A percentile compares a stretch with the other conserved stretches of the same genome.
These are phyloP conservation scores for Poeciliopsis paucimaculata DNA, from an alignment of 2,797 vertebrate genomes.

Conservation along the genomic window DNA sequence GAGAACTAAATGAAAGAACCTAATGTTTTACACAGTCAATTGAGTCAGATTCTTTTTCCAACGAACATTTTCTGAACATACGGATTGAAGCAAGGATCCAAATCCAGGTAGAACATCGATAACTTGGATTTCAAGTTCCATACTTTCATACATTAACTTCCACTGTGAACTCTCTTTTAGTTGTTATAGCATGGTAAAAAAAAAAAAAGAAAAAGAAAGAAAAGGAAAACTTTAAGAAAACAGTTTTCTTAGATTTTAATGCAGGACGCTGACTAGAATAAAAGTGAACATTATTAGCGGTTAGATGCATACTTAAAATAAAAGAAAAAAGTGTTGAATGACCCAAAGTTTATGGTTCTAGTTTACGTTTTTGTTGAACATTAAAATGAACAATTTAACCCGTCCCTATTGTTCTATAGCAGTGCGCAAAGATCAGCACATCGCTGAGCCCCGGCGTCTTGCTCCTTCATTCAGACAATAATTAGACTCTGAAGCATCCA, in stretches of 20 bases:
- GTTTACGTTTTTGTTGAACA: slow-evolving; percentile 15
- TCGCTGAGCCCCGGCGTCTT: slow-evolving; percentile 36
- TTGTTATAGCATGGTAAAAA: background rate
- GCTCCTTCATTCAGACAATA: slow-evolving; percentile 44
- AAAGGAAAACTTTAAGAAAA: too few relatives aligned
- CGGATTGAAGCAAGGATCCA: background rate
- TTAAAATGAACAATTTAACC: slow-evolving; percentile 17
- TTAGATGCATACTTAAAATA: slow-evolving; percentile 47
- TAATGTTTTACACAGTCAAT: background rate
- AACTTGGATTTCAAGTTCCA: background rate
- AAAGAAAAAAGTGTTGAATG: slow-evolving; percentile 41
- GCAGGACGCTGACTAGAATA: slow-evolving; percentile 42
- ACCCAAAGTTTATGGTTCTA: slow-evolving; percentile 30
- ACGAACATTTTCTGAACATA: background rate
- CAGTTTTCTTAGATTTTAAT: slow-evolving; percentile 38
- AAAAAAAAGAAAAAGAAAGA: background rate
- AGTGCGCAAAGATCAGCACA: slow-evolving; percentile 22
- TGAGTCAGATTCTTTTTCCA: background rate
- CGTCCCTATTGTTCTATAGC: slow-evolving; percentile 16
- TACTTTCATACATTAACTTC: background rate
- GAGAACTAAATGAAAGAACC: background rate
- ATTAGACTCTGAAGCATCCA: slow-evolving; percentile 59
- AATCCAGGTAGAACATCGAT: background rate
- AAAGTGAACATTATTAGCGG: slow-evolving; percentile 44
- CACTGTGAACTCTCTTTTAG: background rate